These are phyloP conservation scores for Tenebrosternarchus preto DNA, from an alignment of 2,113 vertebrate genomes.

Conservation along the genomic window DNA sequence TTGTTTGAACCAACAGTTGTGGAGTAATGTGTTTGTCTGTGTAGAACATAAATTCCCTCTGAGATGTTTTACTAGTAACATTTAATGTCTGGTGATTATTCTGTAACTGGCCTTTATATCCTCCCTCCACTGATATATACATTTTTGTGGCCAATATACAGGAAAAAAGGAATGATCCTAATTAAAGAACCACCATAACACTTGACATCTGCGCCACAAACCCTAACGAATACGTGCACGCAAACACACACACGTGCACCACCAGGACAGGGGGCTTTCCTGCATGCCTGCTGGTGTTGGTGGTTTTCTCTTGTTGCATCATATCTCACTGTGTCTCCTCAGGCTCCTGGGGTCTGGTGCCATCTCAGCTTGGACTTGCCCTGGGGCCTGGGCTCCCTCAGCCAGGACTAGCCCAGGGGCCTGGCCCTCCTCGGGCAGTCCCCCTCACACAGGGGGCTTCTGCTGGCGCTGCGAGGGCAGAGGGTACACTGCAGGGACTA, in stretches of 20 bases:
- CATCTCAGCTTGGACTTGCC: not conserved
- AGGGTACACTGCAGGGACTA: not conserved
- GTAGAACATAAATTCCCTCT: not conserved
- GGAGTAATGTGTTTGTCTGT: not conserved
- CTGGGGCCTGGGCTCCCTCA: not conserved
- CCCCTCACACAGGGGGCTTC: too few species aligned
- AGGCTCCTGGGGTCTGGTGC: too few species aligned
- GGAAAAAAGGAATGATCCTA: constrained; percentile 27
- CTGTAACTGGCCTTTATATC: constrained; percentile 2
- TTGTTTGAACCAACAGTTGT: too few species aligned
- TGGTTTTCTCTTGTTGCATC: constrained; percentile 3
- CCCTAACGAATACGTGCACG: constrained; percentile 14
- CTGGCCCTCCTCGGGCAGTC: not conserved
- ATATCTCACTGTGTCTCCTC: not conserved
- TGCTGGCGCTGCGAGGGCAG: too few species aligned
- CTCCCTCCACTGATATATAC: not conserved
- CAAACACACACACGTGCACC: not conserved
- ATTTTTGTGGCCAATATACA: constrained; percentile 19
- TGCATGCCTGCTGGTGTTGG: not conserved
- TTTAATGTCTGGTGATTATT: not conserved
- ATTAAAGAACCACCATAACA: constrained; percentile 23
- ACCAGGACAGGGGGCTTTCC: not conserved
- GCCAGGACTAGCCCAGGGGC: not conserved
- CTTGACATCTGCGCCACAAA: constrained; percentile 32
- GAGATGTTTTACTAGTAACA: not conserved